phyloP scores from a whole-genome alignment of 2,797 vertebrate genomes.

The Hemitrygon akajei region DNA sequence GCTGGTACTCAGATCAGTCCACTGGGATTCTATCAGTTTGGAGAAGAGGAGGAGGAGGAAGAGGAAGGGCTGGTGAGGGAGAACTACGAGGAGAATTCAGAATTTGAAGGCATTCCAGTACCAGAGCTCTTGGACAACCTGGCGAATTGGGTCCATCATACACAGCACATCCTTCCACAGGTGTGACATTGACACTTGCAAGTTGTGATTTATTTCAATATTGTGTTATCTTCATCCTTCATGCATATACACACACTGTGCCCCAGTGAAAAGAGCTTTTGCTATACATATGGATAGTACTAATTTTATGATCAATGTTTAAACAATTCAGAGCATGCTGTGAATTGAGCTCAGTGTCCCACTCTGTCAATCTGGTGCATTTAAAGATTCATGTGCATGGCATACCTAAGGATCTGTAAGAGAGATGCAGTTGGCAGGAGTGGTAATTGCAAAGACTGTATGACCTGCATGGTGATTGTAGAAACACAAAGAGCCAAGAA shows the following conservation, averaged over 20 bases:
- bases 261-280: background rate
- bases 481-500: background rate
- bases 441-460: too few species aligned
- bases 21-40: slow-evolving; percentile 73
- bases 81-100: slow-evolving; percentile 71
- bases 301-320: background rate
- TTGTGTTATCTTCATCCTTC: background rate
- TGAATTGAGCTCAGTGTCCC: background rate
- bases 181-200: slow-evolving; percentile 49
- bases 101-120: slow-evolving; percentile 75
- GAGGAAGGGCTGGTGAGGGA: slow-evolving; percentile 62
- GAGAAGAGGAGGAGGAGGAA: slow-evolving; percentile 77
- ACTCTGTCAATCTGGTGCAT: background rate
- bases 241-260: background rate
- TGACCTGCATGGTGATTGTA: too few species aligned
- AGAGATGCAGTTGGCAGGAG: too few species aligned
- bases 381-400: background rate
- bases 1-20: slow-evolving; percentile 85
- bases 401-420: background rate
- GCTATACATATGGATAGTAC: too few species aligned
- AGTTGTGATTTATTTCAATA: too few species aligned
- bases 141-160: slow-evolving; percentile 80
- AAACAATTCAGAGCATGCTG: background rate
- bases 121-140: slow-evolving; percentile 69
- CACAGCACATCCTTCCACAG: slow-evolving; percentile 78